Conservation (phyloP, 2,113 vertebrate species). For the Pachycephala philippinensis region DNA sequence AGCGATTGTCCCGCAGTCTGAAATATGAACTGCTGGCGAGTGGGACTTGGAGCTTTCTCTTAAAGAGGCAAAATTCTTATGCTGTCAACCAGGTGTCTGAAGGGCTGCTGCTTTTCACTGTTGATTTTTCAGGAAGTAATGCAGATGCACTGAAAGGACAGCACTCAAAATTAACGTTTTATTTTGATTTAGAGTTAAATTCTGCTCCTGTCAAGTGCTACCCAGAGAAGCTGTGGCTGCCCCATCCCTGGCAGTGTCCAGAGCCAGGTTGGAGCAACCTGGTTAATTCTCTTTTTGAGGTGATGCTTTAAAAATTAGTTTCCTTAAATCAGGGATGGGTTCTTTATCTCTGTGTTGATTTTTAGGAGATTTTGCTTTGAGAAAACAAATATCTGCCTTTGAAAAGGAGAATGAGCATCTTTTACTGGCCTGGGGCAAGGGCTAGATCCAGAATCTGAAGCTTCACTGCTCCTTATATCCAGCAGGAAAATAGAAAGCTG, state of each 20-base stretch:
- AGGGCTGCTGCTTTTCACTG: neutral
- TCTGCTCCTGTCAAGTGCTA: neutral
- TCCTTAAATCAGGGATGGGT: neutral
- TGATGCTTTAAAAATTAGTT: neutral
- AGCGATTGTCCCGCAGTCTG: neutral
- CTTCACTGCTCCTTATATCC: neutral
- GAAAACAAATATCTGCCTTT: neutral
- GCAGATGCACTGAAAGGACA: neutral
- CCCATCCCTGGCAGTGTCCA: neutral
- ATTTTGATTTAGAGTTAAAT: neutral
- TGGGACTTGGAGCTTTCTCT: neutral
- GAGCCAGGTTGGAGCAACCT: neutral
- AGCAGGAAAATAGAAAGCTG: neutral
- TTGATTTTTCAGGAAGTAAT: neutral
- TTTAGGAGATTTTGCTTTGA: neutral
- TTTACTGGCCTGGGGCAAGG: accelerated
- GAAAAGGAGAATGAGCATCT: neutral
- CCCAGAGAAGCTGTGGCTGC: neutral
- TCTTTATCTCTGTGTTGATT: neutral
- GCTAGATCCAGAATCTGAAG: neutral
- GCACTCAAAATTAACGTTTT: neutral
- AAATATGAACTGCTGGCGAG: neutral
- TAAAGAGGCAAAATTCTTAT: neutral
- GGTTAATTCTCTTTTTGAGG: neutral
- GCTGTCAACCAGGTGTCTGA: neutral